phyloP scores from a whole-genome alignment of 2,888 invertebrate genomes.

The Ctena decussata region DNA sequence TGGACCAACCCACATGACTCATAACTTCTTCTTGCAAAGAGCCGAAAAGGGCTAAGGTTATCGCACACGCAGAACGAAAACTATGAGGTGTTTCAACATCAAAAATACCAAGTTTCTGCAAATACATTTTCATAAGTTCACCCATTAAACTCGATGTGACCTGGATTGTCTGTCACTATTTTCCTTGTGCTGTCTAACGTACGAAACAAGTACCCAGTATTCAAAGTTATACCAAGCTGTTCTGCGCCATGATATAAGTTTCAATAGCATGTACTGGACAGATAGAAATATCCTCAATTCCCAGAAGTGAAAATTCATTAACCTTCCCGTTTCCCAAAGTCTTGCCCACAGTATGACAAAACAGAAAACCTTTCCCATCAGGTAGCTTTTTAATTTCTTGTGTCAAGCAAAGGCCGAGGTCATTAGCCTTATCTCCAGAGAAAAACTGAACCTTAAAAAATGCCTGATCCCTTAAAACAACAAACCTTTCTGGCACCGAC shows the following conservation, averaged over 20 bases:
- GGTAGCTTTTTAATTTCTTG: slow-evolving; percentile 4
- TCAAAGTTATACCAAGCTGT: background rate
- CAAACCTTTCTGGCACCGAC: background rate
- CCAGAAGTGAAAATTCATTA: background rate
- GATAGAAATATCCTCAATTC: background rate
- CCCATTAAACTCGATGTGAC: background rate
- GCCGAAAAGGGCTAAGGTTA: background rate
- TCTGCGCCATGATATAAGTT: background rate
- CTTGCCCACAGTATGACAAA: slow-evolving; percentile 12
- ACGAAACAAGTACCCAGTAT: slow-evolving; percentile 10
- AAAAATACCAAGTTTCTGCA: background rate
- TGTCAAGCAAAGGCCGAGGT: background rate
- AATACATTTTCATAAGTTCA: background rate
- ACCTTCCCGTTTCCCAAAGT: background rate
- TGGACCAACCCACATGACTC: background rate
- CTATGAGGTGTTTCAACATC: background rate
- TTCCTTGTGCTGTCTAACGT: background rate
- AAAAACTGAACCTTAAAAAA: background rate
- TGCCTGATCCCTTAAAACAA: background rate
- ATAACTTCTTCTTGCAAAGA: background rate
- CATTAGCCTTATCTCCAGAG: slow-evolving; percentile 8
- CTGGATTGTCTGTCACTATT: background rate
- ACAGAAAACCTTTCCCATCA: slow-evolving; percentile 7
- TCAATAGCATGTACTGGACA: slow-evolving; percentile 12
- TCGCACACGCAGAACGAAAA: background rate